Evolutionary conservation across 2,113 vertebrate genomes (phyloP).

Genomic region (Muscicapa adusta): DNA sequence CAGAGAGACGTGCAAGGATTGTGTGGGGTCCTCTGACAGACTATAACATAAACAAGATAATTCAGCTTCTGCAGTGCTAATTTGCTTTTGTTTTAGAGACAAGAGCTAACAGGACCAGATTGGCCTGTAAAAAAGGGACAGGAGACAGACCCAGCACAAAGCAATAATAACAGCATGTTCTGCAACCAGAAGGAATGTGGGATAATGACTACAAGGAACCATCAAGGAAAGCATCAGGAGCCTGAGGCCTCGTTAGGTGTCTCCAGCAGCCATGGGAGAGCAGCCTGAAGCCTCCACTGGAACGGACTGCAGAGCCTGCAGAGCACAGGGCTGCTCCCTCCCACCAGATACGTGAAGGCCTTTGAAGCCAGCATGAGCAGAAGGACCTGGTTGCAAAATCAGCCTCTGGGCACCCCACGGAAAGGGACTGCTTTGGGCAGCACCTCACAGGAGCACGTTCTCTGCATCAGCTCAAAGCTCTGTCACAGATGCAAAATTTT

Average conservation of each 20-base stretch:
- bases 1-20: neutral
- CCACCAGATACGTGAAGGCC: neutral
- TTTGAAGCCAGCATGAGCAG: neutral
- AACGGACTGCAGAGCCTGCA: neutral
- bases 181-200: conserved; percentile 56
- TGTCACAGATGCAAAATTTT: neutral
- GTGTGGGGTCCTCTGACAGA: neutral
- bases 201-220: conserved; percentile 48
- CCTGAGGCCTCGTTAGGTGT: neutral
- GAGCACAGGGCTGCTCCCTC: neutral
- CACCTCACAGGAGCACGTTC: neutral
- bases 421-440: neutral
- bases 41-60: neutral
- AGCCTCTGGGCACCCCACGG: neutral
- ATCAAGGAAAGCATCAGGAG: conserved; percentile 38
- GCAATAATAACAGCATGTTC: conserved; percentile 53
- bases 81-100: conserved; percentile 35
- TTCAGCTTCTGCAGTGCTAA: neutral
- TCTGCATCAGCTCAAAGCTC: neutral
- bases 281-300: neutral
- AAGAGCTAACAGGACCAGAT: conserved; percentile 18
- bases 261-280: conserved; percentile 47
- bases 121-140: neutral
- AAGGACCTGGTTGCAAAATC: neutral
- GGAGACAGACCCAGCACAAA: conserved; percentile 36